Evolutionary conservation across 2,888 invertebrate genomes (phyloP).

Genomic region (Periphyllus acericola): DNA sequence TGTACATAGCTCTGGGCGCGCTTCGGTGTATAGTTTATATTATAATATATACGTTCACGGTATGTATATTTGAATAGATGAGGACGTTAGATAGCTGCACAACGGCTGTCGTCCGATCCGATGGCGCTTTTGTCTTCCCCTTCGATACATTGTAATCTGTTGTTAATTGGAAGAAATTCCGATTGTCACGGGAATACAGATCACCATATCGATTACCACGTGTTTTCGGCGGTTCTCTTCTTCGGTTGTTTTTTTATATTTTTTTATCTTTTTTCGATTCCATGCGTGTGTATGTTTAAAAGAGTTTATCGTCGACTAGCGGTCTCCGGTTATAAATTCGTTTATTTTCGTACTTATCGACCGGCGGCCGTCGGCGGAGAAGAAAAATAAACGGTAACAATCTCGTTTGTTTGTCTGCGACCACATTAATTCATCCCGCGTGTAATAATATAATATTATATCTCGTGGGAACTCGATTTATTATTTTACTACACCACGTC

Average conservation of each 20-base stretch:
- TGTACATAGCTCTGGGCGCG: too few species aligned
- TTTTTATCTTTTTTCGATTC: not conserved
- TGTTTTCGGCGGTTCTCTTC: constrained; percentile 51
- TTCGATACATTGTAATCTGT: constrained; percentile 50
- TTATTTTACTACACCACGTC: constrained; percentile 5
- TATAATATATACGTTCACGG: not conserved
- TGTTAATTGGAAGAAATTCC: constrained; percentile 61
- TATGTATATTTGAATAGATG: constrained; percentile 10
- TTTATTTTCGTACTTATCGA: constrained; percentile 48
- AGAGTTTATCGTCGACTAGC: not conserved
- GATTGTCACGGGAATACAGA: constrained; percentile 43
- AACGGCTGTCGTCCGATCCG: constrained; percentile 17
- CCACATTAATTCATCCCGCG: constrained; percentile 41
- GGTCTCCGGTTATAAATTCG: constrained; percentile 28
- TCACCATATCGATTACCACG: constrained; percentile 55
- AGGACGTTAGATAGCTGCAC: constrained; percentile 37
- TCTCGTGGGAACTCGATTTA: constrained; percentile 35
- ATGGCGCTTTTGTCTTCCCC: constrained; percentile 36
- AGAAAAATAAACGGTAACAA: constrained; percentile 44
- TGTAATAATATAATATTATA: constrained; percentile 20
- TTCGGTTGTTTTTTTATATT: not conserved
- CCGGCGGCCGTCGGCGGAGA: not conserved
- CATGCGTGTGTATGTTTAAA: not conserved
- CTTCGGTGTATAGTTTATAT: not conserved
- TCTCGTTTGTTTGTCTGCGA: constrained; percentile 42